A percentile compares a stretch with the other conserved stretches of the same genome.
phyloP scores from a whole-genome alignment of 1,140 invertebrate species.

The Daktulosphaira vitifoliae region DNA sequence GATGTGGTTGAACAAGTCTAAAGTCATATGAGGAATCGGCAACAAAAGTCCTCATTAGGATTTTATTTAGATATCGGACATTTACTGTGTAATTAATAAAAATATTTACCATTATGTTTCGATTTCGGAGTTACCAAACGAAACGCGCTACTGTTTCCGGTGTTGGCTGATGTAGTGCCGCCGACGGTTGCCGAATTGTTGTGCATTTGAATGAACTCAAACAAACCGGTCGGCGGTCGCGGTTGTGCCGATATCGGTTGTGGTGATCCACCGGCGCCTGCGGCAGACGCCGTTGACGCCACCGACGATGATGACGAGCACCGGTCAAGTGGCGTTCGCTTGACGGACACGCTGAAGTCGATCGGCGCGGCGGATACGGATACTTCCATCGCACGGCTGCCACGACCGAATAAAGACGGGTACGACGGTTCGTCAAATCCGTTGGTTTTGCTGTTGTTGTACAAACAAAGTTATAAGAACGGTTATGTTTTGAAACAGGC shows the following conservation, averaged over 20 bases:
- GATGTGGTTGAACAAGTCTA: too few relatives aligned
- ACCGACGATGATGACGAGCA: constrained; percentile 4
- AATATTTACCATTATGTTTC: constrained; percentile 37
- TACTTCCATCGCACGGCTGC: constrained; percentile 23
- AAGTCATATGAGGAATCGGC: too few relatives aligned
- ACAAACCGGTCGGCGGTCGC: not conserved
- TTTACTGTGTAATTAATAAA: too few relatives aligned
- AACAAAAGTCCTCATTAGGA: too few relatives aligned
- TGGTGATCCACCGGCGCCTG: not conserved
- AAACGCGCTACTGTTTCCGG: constrained; percentile 38
- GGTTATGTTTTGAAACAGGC: too few relatives aligned
- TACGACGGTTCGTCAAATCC: too few relatives aligned
- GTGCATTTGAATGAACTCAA: not conserved
- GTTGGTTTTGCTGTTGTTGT: too few relatives aligned
- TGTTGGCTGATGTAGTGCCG: not conserved
- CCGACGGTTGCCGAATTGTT: not conserved
- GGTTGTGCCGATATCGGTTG: not conserved
- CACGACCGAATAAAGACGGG: too few relatives aligned
- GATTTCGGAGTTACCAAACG: constrained; percentile 41
- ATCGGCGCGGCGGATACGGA: constrained; percentile 30
- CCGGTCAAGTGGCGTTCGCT: constrained; percentile 5
- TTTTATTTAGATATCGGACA: too few relatives aligned
- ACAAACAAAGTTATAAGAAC: too few relatives aligned
- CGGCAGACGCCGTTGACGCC: not conserved
- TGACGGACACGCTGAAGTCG: constrained; percentile 33